Base-by-base conservation (phyloP, 2,113 vertebrate genomes). In the Bos indicus region DNA sequence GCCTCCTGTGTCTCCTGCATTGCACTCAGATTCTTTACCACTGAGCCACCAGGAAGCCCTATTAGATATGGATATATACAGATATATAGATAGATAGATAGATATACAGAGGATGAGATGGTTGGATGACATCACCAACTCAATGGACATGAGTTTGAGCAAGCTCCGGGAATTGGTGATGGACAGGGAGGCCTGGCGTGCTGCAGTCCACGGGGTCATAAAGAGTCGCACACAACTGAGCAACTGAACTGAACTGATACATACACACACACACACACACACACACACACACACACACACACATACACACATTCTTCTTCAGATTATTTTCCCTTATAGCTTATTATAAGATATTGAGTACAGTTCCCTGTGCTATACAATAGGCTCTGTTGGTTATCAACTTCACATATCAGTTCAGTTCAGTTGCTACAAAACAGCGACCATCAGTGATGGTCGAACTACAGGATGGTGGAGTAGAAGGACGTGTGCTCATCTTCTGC, bases 131-230 rank as follows among this genome's bases (percentile, higher is more conserved):
- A 23, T 40, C 67, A 71, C 19, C 17, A 2, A 67, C 19, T 71
- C 64, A 12, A 40, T 40, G 2, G 10, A 71, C 67, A 40, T 40
- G 67, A 23, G n/a, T 71, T 23, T 71, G 67, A 71, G 67, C 19
- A 71, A 23, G n/a, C 67, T 40, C 19, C 0, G 19, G 19, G 67
- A 71, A 19, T 6, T 71, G 67, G 67, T 40, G n/a, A 71, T 71
- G n/a, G 67, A 6, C 19, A 23, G 67, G 67, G 67, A 71, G 67
- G n/a, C n/a, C n/a, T 23, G 64, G n/a, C 10, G 2, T 40, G 19
- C 9, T 23, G 19, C 9, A 36, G 64, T 36, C n/a, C 64, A 36
- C 2, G 2, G 17, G n/a, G 67, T 71, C 1, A 0, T 0, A 71
- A 36, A 71, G 67, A 71, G 19, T 23, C 0, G 0, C 19, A 71